Base-by-base conservation (phyloP, 2,113 vertebrate genomes). In the Nothobranchius kuhntae region DNA sequence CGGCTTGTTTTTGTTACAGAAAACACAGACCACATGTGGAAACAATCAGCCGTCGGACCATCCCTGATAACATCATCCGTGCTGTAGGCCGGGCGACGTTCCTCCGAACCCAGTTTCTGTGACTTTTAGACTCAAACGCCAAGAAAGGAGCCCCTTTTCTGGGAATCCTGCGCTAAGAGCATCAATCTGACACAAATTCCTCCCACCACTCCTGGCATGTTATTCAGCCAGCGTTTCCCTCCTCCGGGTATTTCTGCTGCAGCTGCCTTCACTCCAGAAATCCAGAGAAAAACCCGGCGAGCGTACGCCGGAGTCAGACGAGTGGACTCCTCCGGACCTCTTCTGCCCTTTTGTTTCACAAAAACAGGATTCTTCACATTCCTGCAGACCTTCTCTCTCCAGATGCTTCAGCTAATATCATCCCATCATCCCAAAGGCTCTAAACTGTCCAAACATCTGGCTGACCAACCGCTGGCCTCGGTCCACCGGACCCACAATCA, bases 61-160 rank as follows among this genome's bases (percentile, higher is more conserved):
- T 85, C 89, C 87, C 87, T 87, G 89, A 92, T 91, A 91, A 83
- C 89, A 92, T 92, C 91, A 91, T 88, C 81, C 75, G 72, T 70
- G 13, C 65, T 50, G 61, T 52, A 82, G 80, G 68, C 84, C 61
- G 81, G 79, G 64, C 82, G 74, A n/a, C 66, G 77, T 82, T 84
- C 79, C 88, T 11, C 67, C 82, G 65, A 66, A 65, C 53, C 59
- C 68, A 54, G 66, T 79, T 64, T 67, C 51, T 81, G 61, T 70
- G 68, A 71, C 66, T 77, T 67, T 70, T 52, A 73, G 30, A 73
- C 12, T 50, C 56, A 9, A 57, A 42, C 36, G 7, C 9, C 8
- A 58, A 21, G 21, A 42, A 58, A 44, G 3, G 42, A 44, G 15
- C 38, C n/a, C n/a, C n/a, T 44, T 72, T 71, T 72, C 42, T 65